These are phyloP conservation scores for Stegostoma tigrinum DNA, from an alignment of 2,113 vertebrate genomes.

Conservation along the genomic window DNA sequence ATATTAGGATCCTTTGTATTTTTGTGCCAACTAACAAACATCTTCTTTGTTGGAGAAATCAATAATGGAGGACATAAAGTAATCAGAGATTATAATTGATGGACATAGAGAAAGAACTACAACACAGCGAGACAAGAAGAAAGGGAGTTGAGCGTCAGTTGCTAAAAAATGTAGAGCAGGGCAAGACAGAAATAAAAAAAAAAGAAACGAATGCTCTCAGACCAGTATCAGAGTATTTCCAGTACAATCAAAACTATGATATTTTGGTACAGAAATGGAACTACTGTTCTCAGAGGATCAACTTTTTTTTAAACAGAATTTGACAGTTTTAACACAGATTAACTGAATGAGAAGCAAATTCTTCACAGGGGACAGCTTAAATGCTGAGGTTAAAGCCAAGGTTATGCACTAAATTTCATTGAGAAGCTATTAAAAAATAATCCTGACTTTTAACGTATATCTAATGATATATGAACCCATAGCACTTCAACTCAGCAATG, in stretches of 20 bases:
- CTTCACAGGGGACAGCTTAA: neutral
- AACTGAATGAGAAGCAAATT: neutral
- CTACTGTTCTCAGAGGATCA: neutral
- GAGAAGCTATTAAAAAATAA: neutral
- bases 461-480: neutral
- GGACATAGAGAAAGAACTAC: neutral
- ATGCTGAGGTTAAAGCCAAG: neutral
- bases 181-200: neutral
- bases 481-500: neutral
- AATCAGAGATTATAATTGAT: neutral
- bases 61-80: neutral
- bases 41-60: neutral
- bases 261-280: neutral
- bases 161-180: neutral
- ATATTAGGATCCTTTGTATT: neutral
- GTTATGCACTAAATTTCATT: neutral
- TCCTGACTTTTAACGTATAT: neutral
- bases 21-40: neutral
- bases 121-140: neutral
- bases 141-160: neutral
- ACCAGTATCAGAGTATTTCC: neutral
- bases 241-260: neutral
- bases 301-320: neutral
- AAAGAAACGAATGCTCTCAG: neutral
- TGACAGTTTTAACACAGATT: neutral